These are phyloP conservation scores for Drosophila birchii DNA, from an alignment of 2,888 invertebrate genomes.

Conservation along the genomic window DNA sequence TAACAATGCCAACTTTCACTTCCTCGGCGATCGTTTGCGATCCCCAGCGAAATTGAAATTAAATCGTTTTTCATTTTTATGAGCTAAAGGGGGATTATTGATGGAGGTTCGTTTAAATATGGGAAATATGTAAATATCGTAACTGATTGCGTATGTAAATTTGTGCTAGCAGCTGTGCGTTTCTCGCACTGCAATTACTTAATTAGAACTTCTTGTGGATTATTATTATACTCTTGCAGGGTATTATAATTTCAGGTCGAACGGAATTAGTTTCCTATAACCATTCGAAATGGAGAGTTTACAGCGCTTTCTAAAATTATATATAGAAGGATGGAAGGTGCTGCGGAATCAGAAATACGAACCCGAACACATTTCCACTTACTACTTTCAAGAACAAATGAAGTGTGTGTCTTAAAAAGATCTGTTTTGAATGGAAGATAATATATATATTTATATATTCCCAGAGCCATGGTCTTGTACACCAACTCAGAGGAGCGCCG, in stretches of 20 bases:
- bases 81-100: constrained; percentile 17
- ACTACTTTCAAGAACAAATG: constrained; percentile 13
- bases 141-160: constrained; percentile 8
- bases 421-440: not conserved
- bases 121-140: not conserved
- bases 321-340: not conserved
- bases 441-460: not conserved
- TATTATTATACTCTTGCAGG: no score
- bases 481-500: not conserved
- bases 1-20: constrained; percentile 77
- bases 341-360: not conserved
- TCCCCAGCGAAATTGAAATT: constrained; percentile 69
- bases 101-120: constrained; percentile 8
- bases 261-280: not conserved
- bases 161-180: constrained; percentile 11
- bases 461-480: constrained; percentile 17
- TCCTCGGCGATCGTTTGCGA: constrained; percentile 27
- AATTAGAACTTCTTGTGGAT: no score
- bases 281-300: constrained; percentile 3
- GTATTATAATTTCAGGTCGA: no score
- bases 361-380: fast-evolving
- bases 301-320: not conserved
- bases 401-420: not conserved
- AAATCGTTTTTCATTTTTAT: constrained; percentile 77
- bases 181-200: constrained; percentile 24